phyloP scores from a whole-genome alignment of 2,888 invertebrate species.

The Masnerella sp. region DNA sequence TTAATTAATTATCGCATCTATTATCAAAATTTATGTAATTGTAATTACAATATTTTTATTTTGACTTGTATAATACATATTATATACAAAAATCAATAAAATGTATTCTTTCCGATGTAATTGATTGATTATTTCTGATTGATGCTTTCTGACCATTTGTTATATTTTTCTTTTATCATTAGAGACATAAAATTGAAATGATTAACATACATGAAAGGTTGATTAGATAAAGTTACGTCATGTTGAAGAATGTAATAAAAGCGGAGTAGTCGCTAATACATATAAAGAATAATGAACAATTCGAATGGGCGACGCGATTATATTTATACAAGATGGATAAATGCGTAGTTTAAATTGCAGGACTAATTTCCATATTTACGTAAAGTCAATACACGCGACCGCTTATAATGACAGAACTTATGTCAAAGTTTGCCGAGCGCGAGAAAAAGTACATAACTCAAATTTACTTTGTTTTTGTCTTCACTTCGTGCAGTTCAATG shows the following conservation, averaged over 20 bases:
- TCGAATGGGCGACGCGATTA: neutral
- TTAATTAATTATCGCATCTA: too few species aligned
- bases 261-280: slow-evolving; percentile 19
- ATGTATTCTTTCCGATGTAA: neutral
- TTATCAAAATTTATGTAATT: too few species aligned
- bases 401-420: slow-evolving; percentile 11
- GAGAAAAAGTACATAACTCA: neutral
- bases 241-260: slow-evolving; percentile 11
- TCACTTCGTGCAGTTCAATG: neutral
- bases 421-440: slow-evolving; percentile 16
- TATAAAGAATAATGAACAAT: slow-evolving; percentile 14
- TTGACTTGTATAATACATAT: too few species aligned
- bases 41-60: too few species aligned
- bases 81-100: too few species aligned
- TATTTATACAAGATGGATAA: slow-evolving; percentile 37
- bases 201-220: slow-evolving; percentile 17
- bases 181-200: slow-evolving; percentile 2
- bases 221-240: slow-evolving; percentile 30
- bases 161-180: slow-evolving; percentile 1
- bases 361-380: slow-evolving; percentile 39
- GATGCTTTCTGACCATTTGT: too few species aligned
- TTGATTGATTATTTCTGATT: neutral
- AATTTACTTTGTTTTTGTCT: slow-evolving; percentile 2
- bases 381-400: slow-evolving; percentile 39
- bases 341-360: slow-evolving; percentile 34